Conservation (phyloP, 2,888 invertebrate species). For the Tachystola acroxantha region DNA sequence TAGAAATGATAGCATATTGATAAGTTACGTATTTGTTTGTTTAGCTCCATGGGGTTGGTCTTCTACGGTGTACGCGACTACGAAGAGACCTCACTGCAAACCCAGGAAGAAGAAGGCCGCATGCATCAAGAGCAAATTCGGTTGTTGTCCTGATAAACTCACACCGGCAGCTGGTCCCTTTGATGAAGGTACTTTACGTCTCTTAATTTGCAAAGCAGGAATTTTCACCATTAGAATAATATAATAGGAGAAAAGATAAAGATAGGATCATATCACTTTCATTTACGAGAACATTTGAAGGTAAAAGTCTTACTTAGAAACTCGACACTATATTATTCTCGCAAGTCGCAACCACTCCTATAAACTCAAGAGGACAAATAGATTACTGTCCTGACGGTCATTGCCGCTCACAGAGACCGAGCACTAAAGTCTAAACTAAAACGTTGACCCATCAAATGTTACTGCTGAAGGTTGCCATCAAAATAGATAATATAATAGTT, state of each 20-base stretch:
- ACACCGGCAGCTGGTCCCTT: slow-evolving; percentile 90
- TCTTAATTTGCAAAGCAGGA: neutral
- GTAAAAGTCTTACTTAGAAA: no score
- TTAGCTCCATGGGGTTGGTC: slow-evolving; percentile 73
- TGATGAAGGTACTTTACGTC: slow-evolving; percentile 76
- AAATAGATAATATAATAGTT: no score
- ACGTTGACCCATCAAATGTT: no score
- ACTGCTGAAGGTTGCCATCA: no score
- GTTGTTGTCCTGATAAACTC: slow-evolving; percentile 91
- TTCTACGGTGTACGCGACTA: slow-evolving; percentile 72
- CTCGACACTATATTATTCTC: no score
- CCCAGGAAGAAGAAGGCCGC: slow-evolving; percentile 67
- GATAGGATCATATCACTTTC: no score
- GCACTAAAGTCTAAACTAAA: no score
- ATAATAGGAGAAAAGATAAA: neutral
- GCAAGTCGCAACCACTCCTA: no score
- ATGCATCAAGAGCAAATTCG: slow-evolving; percentile 83
- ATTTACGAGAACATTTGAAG: no score
- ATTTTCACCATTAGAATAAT: neutral
- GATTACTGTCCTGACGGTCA: no score
- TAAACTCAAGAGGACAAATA: no score
- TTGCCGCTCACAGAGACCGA: no score
- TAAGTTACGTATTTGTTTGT: slow-evolving; percentile 11
- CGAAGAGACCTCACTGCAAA: slow-evolving; percentile 76
- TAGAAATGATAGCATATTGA: neutral